Base-by-base conservation (phyloP, 2,113 vertebrate species). In the Zeus faber region DNA sequence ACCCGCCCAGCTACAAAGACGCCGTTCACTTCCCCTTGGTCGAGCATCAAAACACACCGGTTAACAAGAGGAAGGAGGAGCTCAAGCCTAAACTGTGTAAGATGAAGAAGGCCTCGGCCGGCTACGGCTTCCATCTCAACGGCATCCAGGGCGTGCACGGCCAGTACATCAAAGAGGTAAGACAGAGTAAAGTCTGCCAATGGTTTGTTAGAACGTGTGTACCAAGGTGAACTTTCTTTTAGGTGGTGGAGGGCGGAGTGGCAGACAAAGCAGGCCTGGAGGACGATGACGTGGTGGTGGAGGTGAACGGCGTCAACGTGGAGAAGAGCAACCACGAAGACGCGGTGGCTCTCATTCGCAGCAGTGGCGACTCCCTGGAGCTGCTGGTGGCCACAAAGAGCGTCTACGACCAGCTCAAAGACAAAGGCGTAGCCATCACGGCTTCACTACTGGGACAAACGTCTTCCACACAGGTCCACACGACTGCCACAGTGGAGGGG, bases 121-220 rank as follows among this genome's bases (percentile, higher is more conserved):
- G 92, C 54, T 99, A 84, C 27, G 96, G 97, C 51, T 99, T 99
- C 79, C 93, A 85, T 81, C 80, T 99, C 41, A 97, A 94, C 8
- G 85, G 91, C 31, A 87, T 92, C 58, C 84, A 76, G 78, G 93
- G 91, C 17, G 60, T 87, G 43, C 63, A 70, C 20, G 93, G 93
- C 53, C 84, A 92, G 14, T 93, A 90, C 74, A 79, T 96, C 74
- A 92, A 70, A 65, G 86, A 96, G 88, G 97, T 98, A 89, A 37
- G 40, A 43, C 16, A 20, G 40, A 4, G 13, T 6, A 11, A 11
- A 31, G 6, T 6, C 11, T 31, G 29, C 29, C 29, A 14, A 37
- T 10, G 6, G 2, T 1, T 5, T 31, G 27, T 31, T 5, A 7
- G 27, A 10, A n/a, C 2, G n/a, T 39, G 10, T 39, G n/a, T 14